These are phyloP conservation scores for Aulostomus chinensis DNA, from an alignment of 2,797 vertebrate genomes.

Conservation along the genomic window DNA sequence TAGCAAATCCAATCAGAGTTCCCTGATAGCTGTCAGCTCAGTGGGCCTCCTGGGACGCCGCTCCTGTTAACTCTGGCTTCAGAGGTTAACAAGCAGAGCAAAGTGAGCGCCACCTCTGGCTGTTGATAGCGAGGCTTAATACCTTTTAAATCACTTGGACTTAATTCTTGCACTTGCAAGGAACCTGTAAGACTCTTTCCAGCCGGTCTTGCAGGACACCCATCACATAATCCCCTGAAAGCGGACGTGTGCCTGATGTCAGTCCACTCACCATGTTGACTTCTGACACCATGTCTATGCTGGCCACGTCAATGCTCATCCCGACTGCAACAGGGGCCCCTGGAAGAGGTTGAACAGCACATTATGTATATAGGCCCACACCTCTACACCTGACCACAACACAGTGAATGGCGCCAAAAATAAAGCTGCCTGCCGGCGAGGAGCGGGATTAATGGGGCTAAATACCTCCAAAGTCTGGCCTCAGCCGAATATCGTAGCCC, in stretches of 20 bases:
- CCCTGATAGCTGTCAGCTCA: conserved; percentile 34
- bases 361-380: conserved; percentile 6
- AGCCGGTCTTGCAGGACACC: conserved; percentile 48
- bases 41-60: conserved; percentile 31
- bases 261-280: conserved; percentile 92
- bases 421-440: conserved; percentile 8
- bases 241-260: background rate
- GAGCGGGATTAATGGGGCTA: background rate
- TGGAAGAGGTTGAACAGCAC: conserved; percentile 62
- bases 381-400: conserved; percentile 49
- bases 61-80: conserved; percentile 24
- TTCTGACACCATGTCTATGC: conserved; percentile 97
- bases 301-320: conserved; percentile 96
- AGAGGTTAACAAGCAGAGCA: conserved; percentile 50
- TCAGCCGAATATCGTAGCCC: conserved; percentile 92
- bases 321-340: conserved; percentile 93
- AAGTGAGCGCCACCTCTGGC: background rate
- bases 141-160: too few species aligned
- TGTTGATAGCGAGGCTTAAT: background rate
- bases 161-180: too few species aligned
- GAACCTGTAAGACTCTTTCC: background rate
- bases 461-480: conserved; percentile 95
- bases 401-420: conserved; percentile 53
- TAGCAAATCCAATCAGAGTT: conserved; percentile 51
- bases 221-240: conserved; percentile 42